Conservation (phyloP, 2,113 vertebrate species). For the Oncorhynchus masou region DNA sequence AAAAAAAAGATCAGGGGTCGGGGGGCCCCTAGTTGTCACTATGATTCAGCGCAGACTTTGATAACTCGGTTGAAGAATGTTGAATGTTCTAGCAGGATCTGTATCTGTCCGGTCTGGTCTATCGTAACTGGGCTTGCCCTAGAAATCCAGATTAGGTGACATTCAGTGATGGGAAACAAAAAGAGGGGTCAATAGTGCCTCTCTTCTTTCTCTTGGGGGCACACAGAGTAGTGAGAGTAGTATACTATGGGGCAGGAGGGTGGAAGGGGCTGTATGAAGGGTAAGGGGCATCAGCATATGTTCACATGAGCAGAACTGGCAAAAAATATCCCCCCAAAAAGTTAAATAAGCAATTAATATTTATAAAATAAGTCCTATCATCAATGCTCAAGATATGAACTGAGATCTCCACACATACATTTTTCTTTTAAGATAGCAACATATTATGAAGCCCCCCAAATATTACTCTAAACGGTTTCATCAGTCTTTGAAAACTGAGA, state of each 20-base stretch:
- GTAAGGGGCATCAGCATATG: neutral
- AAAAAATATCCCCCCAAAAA: conserved; percentile 26
- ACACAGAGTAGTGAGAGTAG: neutral
- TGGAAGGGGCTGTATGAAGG: neutral
- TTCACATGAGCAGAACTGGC: neutral
- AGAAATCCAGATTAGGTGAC: neutral
- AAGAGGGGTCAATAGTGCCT: no score
- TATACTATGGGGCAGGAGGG: no score
- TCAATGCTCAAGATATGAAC: conserved; percentile 57
- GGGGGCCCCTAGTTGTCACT: neutral
- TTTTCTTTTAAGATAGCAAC: conserved; percentile 51
- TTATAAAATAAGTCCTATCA: conserved; percentile 51
- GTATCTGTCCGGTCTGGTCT: no score
- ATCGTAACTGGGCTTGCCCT: neutral
- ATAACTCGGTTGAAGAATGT: neutral
- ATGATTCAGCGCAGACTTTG: neutral
- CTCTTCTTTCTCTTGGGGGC: neutral
- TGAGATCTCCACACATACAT: conserved; percentile 54
- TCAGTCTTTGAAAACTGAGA: conserved; percentile 71
- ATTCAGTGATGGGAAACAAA: neutral
- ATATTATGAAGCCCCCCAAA: conserved; percentile 60
- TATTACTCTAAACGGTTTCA: conserved; percentile 75
- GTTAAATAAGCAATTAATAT: conserved; percentile 54
- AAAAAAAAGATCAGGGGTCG: neutral
- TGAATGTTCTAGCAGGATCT: neutral